Conservation (phyloP, 2,888 invertebrate species). For the Leptarthrus brevirostris region DNA sequence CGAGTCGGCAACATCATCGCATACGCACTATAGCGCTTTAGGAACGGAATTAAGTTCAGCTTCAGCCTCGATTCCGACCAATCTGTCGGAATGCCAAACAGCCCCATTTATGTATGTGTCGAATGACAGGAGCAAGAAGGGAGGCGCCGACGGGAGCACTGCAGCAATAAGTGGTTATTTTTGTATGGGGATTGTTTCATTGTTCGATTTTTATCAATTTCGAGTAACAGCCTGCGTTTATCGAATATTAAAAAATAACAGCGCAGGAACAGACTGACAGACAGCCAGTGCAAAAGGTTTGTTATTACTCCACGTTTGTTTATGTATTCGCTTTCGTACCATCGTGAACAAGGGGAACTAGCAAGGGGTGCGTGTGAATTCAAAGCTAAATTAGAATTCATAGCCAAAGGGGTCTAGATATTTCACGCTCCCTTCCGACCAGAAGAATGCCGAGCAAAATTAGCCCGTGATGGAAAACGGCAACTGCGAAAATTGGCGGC, state of each 20-base stretch:
- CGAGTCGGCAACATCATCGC: slow-evolving; percentile 5
- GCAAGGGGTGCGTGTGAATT: slow-evolving; percentile 9
- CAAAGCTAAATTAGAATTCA: slow-evolving; percentile 40
- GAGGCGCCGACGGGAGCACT: slow-evolving; percentile 4
- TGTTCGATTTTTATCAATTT: slow-evolving; percentile 44
- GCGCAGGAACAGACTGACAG: slow-evolving; percentile 33
- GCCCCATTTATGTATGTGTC: background rate
- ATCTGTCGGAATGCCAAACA: background rate
- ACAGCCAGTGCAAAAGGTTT: slow-evolving; percentile 42
- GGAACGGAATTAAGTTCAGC: slow-evolving; percentile 7
- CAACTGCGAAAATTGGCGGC: background rate
- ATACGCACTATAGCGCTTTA: background rate
- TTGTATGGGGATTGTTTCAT: background rate
- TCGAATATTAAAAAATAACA: slow-evolving; percentile 46
- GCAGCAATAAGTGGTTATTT: slow-evolving; percentile 28
- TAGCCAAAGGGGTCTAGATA: slow-evolving; percentile 20
- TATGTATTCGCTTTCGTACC: background rate
- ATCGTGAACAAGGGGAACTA: background rate
- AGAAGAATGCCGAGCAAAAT: slow-evolving; percentile 8
- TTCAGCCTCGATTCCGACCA: background rate
- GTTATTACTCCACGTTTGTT: slow-evolving; percentile 27
- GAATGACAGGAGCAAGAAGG: background rate
- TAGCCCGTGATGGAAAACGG: background rate
- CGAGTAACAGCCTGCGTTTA: slow-evolving; percentile 28
- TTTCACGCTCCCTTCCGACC: slow-evolving; percentile 10